phyloP scores from a whole-genome alignment of 2,797 vertebrate species.

The Leptoclinus maculatus region DNA sequence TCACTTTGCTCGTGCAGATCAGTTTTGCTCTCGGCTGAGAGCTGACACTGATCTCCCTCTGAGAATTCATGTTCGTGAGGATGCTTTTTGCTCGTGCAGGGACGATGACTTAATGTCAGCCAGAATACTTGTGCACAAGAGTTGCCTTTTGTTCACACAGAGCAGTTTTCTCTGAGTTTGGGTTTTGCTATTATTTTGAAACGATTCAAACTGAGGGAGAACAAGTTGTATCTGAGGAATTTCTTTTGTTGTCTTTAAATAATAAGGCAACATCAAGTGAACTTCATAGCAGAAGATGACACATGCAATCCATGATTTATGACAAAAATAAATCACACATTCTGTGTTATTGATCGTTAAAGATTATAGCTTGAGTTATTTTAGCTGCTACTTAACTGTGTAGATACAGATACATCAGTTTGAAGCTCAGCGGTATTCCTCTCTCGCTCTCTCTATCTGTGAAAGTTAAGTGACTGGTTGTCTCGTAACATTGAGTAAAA shows the following conservation, averaged over 20 bases:
- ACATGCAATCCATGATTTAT: no score
- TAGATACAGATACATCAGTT: conserved; percentile 2
- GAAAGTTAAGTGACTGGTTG: conserved; percentile 54
- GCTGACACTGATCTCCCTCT: conserved; percentile 6
- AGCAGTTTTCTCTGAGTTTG: neutral
- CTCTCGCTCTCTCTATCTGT: conserved; percentile 20
- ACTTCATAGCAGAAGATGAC: no score
- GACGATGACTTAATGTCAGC: neutral
- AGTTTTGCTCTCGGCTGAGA: neutral
- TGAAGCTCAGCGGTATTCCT: conserved; percentile 34
- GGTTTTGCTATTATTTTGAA: conserved; percentile 12
- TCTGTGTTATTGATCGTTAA: no score
- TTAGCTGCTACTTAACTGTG: conserved; percentile 1
- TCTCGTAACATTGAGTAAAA: conserved; percentile 58
- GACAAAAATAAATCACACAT: no score
- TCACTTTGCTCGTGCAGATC: conserved; percentile 5
- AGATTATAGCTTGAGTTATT: neutral
- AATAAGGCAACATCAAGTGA: neutral
- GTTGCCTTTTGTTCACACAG: neutral
- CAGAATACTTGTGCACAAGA: neutral
- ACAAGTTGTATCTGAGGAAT: neutral
- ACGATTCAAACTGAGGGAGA: neutral
- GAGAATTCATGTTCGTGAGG: neutral
- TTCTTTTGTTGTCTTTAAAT: neutral
- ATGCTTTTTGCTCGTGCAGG: neutral